Conservation (phyloP, 1,140 invertebrate genomes). For the Rhopalosiphum padi region DNA sequence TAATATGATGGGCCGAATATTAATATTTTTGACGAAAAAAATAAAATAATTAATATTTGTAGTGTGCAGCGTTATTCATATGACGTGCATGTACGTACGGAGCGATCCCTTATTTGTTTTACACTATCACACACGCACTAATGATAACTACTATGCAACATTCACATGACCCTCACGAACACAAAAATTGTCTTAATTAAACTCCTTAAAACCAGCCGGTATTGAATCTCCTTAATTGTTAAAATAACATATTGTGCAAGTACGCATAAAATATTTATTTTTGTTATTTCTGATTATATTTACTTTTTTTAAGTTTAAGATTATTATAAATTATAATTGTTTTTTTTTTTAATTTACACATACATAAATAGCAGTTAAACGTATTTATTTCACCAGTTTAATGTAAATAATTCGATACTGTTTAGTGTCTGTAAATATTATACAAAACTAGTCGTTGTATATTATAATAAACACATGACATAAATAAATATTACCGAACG, state of each 20-base stretch:
- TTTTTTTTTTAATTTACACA: not conserved
- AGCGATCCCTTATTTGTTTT: too few species aligned
- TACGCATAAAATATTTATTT: not conserved
- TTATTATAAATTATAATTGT: not conserved
- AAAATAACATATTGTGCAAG: not conserved
- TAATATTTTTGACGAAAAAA: too few species aligned
- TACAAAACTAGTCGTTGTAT: not conserved
- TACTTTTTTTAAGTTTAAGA: not conserved
- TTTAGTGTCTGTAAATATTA: not conserved
- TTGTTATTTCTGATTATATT: not conserved
- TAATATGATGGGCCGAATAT: too few species aligned
- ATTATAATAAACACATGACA: not conserved
- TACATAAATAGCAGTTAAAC: not conserved
- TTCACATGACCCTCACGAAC: too few species aligned
- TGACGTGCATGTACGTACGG: too few species aligned
- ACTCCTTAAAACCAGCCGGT: too few species aligned
- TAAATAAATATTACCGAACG: not conserved
- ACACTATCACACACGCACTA: too few species aligned
- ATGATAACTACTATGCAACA: too few species aligned
- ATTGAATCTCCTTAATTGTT: not conserved
- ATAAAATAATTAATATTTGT: too few species aligned
- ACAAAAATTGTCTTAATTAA: too few species aligned
- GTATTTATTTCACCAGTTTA: not conserved
- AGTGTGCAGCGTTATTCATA: too few species aligned
- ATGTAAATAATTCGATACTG: not conserved